phyloP scores from a whole-genome alignment of 2,113 vertebrate species.

The Hydropotes inermis region DNA sequence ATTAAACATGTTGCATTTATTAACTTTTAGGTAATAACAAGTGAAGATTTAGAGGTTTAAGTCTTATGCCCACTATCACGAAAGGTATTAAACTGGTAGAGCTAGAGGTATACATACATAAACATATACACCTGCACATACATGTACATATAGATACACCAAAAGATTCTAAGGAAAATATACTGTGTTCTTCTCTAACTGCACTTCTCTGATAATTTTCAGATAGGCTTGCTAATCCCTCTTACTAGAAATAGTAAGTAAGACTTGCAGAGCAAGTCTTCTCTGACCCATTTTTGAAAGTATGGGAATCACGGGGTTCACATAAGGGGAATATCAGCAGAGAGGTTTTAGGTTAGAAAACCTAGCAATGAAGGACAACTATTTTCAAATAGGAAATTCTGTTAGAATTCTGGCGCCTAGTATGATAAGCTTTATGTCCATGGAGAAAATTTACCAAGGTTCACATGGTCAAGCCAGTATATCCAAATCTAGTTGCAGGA shows the following conservation, averaged over 20 bases:
- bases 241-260: background rate
- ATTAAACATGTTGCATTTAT: background rate
- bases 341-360: background rate
- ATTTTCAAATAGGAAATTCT: background rate
- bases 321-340: background rate
- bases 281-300: background rate
- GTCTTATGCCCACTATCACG: background rate
- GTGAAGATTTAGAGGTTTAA: background rate
- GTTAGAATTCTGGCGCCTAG: background rate
- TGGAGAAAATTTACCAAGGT: background rate
- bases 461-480: background rate
- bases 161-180: background rate
- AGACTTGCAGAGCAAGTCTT: background rate
- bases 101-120: too few species aligned
- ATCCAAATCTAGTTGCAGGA: background rate
- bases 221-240: background rate
- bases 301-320: background rate
- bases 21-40: background rate
- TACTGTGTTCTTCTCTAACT: background rate
- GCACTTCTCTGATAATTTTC: background rate
- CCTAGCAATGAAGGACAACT: background rate
- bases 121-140: fast-evolving
- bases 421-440: background rate
- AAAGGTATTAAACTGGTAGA: background rate
- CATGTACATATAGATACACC: too few species aligned